Evolutionary conservation across 2,888 invertebrate genomes (phyloP).

Genomic region (Axea sp.): DNA sequence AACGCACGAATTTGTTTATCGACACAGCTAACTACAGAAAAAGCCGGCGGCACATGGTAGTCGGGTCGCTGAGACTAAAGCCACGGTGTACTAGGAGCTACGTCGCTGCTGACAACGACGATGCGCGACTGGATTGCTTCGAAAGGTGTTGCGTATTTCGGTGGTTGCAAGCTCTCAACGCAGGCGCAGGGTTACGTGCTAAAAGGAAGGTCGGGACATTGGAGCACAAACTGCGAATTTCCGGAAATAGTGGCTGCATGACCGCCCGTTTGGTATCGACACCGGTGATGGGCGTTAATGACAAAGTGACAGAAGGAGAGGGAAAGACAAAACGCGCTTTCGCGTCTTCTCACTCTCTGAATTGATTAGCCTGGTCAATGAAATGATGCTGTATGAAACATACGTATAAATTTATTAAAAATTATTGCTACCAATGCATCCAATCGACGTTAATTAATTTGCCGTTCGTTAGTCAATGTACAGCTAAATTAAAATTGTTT

Average conservation of each 20-base stretch:
- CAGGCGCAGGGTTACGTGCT: constrained; percentile 66
- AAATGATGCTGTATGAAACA: constrained; percentile 6
- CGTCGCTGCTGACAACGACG: constrained; percentile 68
- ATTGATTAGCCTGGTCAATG: constrained; percentile 24
- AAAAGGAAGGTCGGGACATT: constrained; percentile 42
- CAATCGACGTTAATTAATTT: constrained; percentile 4
- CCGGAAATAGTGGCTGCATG: constrained; percentile 71
- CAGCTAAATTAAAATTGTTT: no score
- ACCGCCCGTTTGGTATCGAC: constrained; percentile 63
- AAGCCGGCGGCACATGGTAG: constrained; percentile 38
- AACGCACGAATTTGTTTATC: no score
- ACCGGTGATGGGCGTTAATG: constrained; percentile 53
- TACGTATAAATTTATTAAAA: constrained; percentile 9
- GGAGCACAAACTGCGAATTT: constrained; percentile 72
- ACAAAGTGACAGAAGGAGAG: constrained; percentile 45
- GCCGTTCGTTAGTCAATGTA: neutral
- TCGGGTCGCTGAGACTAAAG: constrained; percentile 23
- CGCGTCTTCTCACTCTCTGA: constrained; percentile 22
- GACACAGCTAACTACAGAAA: neutral
- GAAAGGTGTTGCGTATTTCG: constrained; percentile 66
- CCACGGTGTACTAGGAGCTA: constrained; percentile 17
- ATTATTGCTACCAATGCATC: constrained; percentile 2
- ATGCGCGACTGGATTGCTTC: constrained; percentile 68
- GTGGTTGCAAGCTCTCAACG: constrained; percentile 65
- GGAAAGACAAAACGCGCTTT: constrained; percentile 15